Conservation (phyloP, 2,888 invertebrate genomes). For the Drosophila aldrichi region DNA sequence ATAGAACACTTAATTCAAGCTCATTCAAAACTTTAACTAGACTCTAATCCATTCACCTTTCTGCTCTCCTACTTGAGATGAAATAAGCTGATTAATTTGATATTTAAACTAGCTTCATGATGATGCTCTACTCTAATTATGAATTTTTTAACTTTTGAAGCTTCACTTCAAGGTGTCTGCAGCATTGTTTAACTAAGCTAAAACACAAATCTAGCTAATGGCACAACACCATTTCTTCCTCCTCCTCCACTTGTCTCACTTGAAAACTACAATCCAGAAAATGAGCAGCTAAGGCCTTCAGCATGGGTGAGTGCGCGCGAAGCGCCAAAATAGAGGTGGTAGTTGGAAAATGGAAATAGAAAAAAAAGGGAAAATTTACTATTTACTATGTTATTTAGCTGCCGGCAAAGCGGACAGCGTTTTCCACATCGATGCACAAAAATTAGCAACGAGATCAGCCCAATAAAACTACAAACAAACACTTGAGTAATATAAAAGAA, state of each 20-base stretch:
- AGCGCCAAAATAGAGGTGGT: constrained; percentile 37
- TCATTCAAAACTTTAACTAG: neutral
- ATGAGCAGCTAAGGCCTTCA: constrained; percentile 50
- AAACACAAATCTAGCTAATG: constrained; percentile 78
- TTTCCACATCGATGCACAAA: constrained; percentile 77
- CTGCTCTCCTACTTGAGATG: neutral
- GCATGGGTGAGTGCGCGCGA: constrained; percentile 70
- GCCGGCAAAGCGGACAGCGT: constrained; percentile 66
- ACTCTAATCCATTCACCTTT: neutral
- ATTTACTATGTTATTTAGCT: constrained; percentile 47
- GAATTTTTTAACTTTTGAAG: neutral
- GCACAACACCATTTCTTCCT: constrained; percentile 64
- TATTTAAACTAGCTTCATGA: neutral
- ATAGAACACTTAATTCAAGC: neutral
- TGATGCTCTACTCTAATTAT: neutral
- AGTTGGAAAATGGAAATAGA: constrained; percentile 19
- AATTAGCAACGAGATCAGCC: constrained; percentile 75
- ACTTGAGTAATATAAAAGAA: constrained; percentile 33
- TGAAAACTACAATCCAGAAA: constrained; percentile 71
- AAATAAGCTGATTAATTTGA: neutral
- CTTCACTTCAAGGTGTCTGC: constrained; percentile 2
- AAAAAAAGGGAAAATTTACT: constrained; percentile 69
- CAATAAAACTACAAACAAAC: constrained; percentile 57
- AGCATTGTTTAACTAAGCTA: constrained; percentile 11
- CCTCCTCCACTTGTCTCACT: constrained; percentile 41